Conservation (phyloP, 2,113 vertebrate species). For the Bos indicus region DNA sequence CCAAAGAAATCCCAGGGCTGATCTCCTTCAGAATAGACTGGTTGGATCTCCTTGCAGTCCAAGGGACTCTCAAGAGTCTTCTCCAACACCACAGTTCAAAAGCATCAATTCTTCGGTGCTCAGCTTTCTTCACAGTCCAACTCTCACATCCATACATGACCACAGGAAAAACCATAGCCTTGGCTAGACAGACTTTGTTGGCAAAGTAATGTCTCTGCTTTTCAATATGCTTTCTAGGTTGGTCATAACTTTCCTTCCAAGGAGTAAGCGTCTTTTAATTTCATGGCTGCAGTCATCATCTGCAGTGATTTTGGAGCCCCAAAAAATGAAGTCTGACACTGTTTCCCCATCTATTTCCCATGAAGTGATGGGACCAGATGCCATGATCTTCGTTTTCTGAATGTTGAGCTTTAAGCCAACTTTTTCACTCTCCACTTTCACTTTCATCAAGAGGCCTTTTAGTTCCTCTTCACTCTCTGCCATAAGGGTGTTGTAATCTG, state of each 20-base stretch:
- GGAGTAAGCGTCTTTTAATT: neutral
- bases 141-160: neutral
- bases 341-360: neutral
- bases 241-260: neutral
- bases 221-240: neutral
- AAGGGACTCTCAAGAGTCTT: neutral
- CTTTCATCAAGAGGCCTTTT: too few relatives aligned
- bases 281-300: neutral
- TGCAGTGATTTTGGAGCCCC: neutral
- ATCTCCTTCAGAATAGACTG: neutral
- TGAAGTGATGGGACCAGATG: neutral
- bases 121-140: neutral
- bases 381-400: too few relatives aligned
- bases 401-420: too few relatives aligned
- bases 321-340: neutral
- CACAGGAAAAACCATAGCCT: neutral
- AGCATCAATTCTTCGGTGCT: neutral
- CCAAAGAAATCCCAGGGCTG: neutral
- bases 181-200: neutral
- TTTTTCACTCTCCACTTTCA: too few relatives aligned
- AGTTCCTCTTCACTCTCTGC: too few relatives aligned
- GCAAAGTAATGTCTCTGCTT: neutral
- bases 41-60: neutral
- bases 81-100: neutral
- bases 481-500: too few relatives aligned